phyloP scores from a whole-genome alignment of 2,888 invertebrate species.

The Azorinus chamasolen region DNA sequence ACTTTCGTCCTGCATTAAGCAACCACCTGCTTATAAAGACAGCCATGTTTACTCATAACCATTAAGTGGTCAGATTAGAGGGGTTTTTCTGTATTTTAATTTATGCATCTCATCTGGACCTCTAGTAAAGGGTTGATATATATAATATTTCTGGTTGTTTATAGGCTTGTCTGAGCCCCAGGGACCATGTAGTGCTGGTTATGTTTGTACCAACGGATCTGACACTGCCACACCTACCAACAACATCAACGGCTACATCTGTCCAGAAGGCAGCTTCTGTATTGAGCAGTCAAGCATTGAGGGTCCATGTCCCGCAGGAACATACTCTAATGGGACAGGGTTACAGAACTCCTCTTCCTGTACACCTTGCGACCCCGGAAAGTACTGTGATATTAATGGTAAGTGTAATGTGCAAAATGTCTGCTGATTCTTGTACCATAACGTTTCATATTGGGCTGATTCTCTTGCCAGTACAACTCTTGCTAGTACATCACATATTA shows the following conservation, averaged over 20 bases:
- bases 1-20: no score
- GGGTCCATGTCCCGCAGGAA: constrained; percentile 82
- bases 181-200: constrained; percentile 82
- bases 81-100: no score
- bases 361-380: constrained; percentile 79
- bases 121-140: no score
- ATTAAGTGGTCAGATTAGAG: no score
- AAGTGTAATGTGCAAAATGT: no score
- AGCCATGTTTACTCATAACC: no score
- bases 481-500: no score
- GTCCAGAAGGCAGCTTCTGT: constrained; percentile 82
- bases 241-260: constrained; percentile 80
- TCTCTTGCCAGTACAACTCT: no score
- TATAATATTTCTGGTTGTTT: neutral
- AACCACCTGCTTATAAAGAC: no score
- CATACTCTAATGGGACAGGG: constrained; percentile 78
- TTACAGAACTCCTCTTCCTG: constrained; percentile 82
- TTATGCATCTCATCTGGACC: no score
- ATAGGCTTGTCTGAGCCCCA: constrained; percentile 67
- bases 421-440: no score
- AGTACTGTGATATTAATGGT: constrained; percentile 82
- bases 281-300: constrained; percentile 80
- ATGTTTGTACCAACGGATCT: constrained; percentile 80
- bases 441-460: no score
- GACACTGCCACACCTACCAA: constrained; percentile 79